Percentiles rank a stretch among this genome's conserved stretches.
phyloP scores from a whole-genome alignment of 2,888 invertebrate genomes.

The Ectemnius cavifrons region DNA sequence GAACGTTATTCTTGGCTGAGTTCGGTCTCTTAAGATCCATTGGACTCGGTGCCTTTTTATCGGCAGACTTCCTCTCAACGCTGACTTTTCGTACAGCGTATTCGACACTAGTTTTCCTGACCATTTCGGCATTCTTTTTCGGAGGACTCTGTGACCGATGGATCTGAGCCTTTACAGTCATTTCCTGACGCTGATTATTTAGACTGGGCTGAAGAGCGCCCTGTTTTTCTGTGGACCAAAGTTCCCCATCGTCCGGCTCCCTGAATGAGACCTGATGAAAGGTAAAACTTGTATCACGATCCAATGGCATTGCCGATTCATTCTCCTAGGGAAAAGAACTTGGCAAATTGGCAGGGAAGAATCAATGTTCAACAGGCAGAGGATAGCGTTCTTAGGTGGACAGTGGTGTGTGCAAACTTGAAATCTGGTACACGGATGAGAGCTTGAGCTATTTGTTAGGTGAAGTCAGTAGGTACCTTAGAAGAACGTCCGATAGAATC shows the following conservation, averaged over 20 bases:
- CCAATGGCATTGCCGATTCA: too few relatives aligned
- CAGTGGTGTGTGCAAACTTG: neutral
- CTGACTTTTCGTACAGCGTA: slow-evolving; percentile 70
- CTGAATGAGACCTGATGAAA: slow-evolving; percentile 72
- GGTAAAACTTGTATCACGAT: neutral
- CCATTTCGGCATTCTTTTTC: slow-evolving; percentile 66
- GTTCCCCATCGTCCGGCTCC: slow-evolving; percentile 74
- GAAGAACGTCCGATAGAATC: slow-evolving; percentile 67
- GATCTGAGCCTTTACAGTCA: slow-evolving; percentile 76
- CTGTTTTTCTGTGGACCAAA: slow-evolving; percentile 75
- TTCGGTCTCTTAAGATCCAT: slow-evolving; percentile 66
- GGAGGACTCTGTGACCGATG: slow-evolving; percentile 78
- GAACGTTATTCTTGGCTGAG: slow-evolving; percentile 71
- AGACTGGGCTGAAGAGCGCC: slow-evolving; percentile 63
- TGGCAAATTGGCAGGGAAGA: neutral
- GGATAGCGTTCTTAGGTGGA: neutral
- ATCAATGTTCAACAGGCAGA: neutral
- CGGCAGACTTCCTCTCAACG: slow-evolving; percentile 66
- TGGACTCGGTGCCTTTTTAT: slow-evolving; percentile 58
- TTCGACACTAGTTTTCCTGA: slow-evolving; percentile 69
- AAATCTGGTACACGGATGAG: neutral
- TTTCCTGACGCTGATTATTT: slow-evolving; percentile 69
- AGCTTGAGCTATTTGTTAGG: slow-evolving; percentile 40
- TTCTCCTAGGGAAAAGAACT: too few relatives aligned
- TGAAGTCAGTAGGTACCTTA: slow-evolving; percentile 65